Evolutionary conservation across 53 echinoderm and acorn worm species (phyloP), one percentile per base, ranked within the genome.

Genomic region (Crossaster papposus): DNA sequence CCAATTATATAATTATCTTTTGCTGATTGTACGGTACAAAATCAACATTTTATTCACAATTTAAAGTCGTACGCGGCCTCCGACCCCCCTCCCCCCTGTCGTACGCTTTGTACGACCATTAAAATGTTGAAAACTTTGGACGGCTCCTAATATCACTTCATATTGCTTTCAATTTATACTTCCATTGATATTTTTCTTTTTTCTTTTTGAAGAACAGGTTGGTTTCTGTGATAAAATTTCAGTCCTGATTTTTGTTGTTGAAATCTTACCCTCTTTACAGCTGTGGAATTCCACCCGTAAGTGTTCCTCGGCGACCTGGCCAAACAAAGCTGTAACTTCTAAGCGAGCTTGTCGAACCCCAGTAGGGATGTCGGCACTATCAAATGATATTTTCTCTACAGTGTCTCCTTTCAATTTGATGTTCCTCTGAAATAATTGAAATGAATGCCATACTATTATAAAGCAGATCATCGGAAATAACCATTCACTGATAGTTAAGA

Each of bases 321-420:
- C 31, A 18, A 6, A 1, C 31, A 52, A 20, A 6, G 31, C 31
- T 0, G 15, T 85, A 0, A 85, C 36, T 73, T 85, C 72, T 11
- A 85, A 31, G 26, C 85, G 72, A 33, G 85, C 85, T 35, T 71
- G 55, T 70, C 55, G 71, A 11, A 85, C 85, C 26, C 37, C 74
- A 32, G 51, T 54, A 13, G 72, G 73, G 32, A 85, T 73, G 53
- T 73, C 85, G 17, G 85, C n/a, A 17, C 33, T 54, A 12, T 52
- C 85, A 23, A 85, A 85, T 1, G 7, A 30, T 35, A 30, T 52
- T 31, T 7, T 44, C 31, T 85, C 29, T 51, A 58, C 24, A 15
- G 53, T 31, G 17, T 77, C 51, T 77, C 38, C 37, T 68, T 68
- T 4, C 68, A 68, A 68, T 4, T 26, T 28, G 28, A 68, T n/a